These are phyloP conservation scores for western clawed frog (Xenopus tropicalis) DNA, from an alignment of 2,113 vertebrate species.

Conservation along the genomic window DNA sequence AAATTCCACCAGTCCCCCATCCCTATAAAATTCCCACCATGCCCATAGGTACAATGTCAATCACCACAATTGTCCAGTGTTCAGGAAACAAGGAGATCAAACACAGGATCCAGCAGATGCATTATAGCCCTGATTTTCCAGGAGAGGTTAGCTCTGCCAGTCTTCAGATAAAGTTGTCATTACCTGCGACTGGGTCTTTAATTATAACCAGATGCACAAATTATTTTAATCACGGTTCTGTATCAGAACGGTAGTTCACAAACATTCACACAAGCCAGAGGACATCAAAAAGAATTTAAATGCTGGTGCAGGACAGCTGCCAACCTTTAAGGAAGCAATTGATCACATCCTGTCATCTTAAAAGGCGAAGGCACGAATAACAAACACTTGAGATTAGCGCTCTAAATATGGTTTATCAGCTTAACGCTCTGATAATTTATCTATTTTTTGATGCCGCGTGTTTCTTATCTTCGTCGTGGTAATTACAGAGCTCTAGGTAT, in stretches of 20 bases:
- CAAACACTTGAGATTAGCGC: conserved; percentile 69
- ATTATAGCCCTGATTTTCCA: conserved; percentile 52
- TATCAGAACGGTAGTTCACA: conserved; percentile 75
- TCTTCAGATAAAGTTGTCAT: conserved; percentile 68
- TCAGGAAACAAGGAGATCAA: conserved; percentile 26
- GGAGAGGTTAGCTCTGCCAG: conserved; percentile 60
- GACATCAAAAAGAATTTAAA: conserved; percentile 78
- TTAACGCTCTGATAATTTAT: conserved; percentile 66
- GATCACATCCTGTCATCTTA: conserved; percentile 77
- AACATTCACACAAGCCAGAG: conserved; percentile 68
- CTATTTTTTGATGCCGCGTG: conserved; percentile 67
- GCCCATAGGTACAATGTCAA: conserved; percentile 13
- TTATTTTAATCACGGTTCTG: conserved; percentile 75
- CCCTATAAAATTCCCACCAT: neutral
- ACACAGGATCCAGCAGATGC: conserved; percentile 8
- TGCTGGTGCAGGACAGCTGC: conserved; percentile 65
- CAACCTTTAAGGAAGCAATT: conserved; percentile 74
- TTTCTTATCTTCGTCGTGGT: conserved; percentile 63
- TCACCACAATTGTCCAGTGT: conserved; percentile 35
- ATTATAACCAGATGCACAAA: conserved; percentile 77
- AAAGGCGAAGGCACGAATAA: conserved; percentile 73
- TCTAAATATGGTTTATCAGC: conserved; percentile 67
- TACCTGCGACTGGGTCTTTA: conserved; percentile 70
- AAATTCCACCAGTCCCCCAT: too few species aligned
- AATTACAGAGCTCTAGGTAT: conserved; percentile 63